These are phyloP conservation scores for Pseudolycoriella hygida DNA, from an alignment of 2,888 invertebrate genomes.

Conservation along the genomic window DNA sequence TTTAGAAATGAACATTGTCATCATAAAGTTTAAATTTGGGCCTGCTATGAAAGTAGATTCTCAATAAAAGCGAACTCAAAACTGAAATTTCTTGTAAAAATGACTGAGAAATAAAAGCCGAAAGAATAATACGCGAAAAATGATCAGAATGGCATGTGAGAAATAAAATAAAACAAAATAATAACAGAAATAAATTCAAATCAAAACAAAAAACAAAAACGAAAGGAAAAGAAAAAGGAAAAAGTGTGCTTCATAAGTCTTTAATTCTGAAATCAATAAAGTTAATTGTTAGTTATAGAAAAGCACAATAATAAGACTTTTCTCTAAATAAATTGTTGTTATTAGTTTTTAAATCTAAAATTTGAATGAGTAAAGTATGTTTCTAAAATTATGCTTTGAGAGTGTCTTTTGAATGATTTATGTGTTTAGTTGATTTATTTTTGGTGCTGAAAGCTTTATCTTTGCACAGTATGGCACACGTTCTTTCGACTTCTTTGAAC, in stretches of 20 bases:
- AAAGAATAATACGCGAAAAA: neutral
- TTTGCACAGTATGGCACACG: too few relatives aligned
- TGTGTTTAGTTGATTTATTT: too few relatives aligned
- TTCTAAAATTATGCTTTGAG: neutral
- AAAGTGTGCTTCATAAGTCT: neutral
- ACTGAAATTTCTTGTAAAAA: neutral
- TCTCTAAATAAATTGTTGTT: neutral
- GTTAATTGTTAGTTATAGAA: neutral
- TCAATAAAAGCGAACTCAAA: neutral
- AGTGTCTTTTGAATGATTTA: too few relatives aligned
- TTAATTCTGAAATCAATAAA: slow-evolving; percentile 1
- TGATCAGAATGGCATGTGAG: neutral
- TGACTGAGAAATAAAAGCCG: neutral
- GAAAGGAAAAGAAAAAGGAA: neutral
- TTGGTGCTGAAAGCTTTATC: too few relatives aligned
- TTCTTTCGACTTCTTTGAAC: too few relatives aligned
- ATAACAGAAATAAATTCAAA: neutral
- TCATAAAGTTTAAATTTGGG: neutral
- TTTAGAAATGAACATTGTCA: neutral
- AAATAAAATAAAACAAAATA: neutral
- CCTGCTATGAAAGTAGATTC: neutral
- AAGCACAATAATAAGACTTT: neutral
- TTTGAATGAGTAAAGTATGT: neutral
- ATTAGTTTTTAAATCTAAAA: slow-evolving; percentile 4
- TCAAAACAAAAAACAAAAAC: neutral